phyloP scores from a whole-genome alignment of 2,888 invertebrate species.

The Aphodius sticticus region DNA sequence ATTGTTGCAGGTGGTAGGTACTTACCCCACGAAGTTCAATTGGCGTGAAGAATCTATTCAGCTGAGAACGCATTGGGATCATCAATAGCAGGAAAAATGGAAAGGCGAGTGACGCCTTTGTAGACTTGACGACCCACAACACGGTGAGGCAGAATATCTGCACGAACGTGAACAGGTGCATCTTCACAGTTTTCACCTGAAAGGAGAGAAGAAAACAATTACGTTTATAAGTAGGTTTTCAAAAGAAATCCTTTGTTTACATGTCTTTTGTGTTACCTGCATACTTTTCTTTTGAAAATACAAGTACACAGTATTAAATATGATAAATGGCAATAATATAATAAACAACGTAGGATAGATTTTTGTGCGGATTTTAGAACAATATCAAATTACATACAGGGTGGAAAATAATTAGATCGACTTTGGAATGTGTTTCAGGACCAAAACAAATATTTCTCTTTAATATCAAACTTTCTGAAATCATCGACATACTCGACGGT shows the following conservation, averaged over 20 bases:
- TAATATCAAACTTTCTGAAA: no score
- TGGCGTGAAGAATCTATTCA: constrained; percentile 78
- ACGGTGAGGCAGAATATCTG: constrained; percentile 81
- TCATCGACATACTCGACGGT: no score
- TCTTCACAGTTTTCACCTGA: constrained; percentile 86
- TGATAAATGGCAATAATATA: no score
- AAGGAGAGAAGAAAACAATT: constrained; percentile 42
- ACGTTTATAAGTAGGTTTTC: background rate
- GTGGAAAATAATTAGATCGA: no score
- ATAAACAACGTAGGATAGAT: no score
- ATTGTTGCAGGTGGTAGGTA: constrained; percentile 40
- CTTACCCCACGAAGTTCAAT: constrained; percentile 86
- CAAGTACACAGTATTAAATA: background rate
- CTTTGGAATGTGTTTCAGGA: no score
- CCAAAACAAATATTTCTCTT: no score
- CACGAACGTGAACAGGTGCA: constrained; percentile 90
- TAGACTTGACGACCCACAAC: constrained; percentile 90
- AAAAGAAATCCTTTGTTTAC: background rate
- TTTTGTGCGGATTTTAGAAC: no score
- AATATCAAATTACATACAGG: no score
- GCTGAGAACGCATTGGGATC: constrained; percentile 84
- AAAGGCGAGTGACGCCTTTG: constrained; percentile 86
- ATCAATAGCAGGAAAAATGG: constrained; percentile 93
- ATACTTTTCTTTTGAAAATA: background rate
- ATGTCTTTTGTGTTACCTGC: background rate